phyloP scores from a whole-genome alignment of 2,113 vertebrate genomes.

The Peromyscus californicus region DNA sequence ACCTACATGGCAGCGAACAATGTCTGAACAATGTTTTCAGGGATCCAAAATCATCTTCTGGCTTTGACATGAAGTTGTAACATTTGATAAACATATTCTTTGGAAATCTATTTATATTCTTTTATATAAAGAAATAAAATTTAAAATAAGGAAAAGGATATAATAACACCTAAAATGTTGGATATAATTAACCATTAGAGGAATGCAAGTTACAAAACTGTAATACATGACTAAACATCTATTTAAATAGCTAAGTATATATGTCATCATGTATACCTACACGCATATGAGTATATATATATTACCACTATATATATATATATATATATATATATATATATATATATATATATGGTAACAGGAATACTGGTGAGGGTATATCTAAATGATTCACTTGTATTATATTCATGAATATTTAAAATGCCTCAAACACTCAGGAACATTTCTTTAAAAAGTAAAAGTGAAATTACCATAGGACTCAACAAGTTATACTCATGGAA shows the following conservation, averaged over 20 bases:
- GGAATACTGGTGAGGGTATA: background rate
- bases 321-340: background rate
- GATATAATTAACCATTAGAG: background rate
- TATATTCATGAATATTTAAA: background rate
- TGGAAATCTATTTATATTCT: background rate
- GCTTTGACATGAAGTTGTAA: background rate
- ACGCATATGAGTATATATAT: background rate
- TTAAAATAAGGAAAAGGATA: background rate
- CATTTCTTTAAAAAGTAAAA: background rate
- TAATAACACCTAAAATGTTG: background rate
- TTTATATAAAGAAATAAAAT: background rate
- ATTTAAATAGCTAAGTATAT: background rate
- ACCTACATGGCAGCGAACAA: background rate
- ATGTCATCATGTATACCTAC: background rate
- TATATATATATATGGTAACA: background rate
- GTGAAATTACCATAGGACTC: background rate
- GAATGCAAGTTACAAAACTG: background rate
- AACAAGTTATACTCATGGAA: background rate
- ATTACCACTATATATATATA: no score
- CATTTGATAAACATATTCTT: background rate
- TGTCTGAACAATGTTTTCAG: background rate
- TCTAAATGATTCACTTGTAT: background rate
- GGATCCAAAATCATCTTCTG: background rate
- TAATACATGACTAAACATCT: background rate
- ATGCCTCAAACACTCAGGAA: background rate